Base-by-base conservation (phyloP, 2,113 vertebrate species). In the Ranitomeya imitator region DNA sequence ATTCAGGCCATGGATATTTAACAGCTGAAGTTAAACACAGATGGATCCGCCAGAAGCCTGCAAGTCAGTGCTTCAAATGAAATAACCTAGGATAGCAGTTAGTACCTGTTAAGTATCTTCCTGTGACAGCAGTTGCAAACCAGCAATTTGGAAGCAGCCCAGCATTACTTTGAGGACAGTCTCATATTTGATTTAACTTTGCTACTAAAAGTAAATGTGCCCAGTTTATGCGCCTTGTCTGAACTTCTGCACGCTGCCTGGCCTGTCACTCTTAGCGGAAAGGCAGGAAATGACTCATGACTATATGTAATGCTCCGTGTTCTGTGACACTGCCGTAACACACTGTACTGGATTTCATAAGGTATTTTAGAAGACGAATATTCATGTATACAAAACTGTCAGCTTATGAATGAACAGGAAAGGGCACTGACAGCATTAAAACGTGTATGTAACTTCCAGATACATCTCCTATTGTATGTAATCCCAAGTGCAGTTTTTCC, bases 121-220 rank as follows among this genome's bases (percentile, higher is more conserved):
- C n/a, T 82, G 79, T 65, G 59, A 63, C 19, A 37, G 26, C 15
- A 21, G 16, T 60, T 23, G 26, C 57, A 69, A n/a, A 65, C 51
- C 15, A 85, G 67, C 19, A 19, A 54, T 51, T 67, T 83, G 63
- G 61, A 83, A 45, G 45, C 45, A 67, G 18, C 1, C 52, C 65
- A 84, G 71, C 16, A 54, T n/a, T 51, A 65, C 61, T 67, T 69
- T 51, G 13, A 23, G 19, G 12, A 31, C 10, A 6, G 65, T 73
- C 31, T 82, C 16, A 71, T 51, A 19, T 71, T 85, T 85, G 51
- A 57, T 63, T 71, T 73, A 73, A 85, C 23, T 73, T 37, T 18
- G 18, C 52, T 59, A 85, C 71, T 85, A 85, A 55, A 83, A 83
- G 60, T 65, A 65, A 63, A 73, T 85, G 9, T 73, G 52, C 65